phyloP scores from a whole-genome alignment of 2,113 vertebrate genomes.

The Phaetusa simplex region DNA sequence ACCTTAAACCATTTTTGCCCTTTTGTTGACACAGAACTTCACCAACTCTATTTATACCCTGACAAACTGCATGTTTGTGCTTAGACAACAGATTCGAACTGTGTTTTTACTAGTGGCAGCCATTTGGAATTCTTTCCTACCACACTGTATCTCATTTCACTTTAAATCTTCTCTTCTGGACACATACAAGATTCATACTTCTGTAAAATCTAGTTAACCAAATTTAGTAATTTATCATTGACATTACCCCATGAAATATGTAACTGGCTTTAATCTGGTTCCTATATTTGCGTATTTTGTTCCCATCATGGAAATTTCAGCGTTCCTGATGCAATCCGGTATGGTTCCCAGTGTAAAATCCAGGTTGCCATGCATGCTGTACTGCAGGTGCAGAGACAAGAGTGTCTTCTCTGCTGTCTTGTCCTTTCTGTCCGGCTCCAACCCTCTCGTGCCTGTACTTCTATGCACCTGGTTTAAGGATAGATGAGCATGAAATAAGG shows the following conservation, averaged over 20 bases:
- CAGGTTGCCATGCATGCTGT: background rate
- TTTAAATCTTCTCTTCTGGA: constrained; percentile 44
- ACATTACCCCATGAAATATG: background rate
- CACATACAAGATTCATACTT: background rate
- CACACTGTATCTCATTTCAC: constrained; percentile 24
- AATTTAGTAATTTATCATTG: constrained; percentile 7
- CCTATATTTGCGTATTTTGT: background rate
- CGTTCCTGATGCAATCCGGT: background rate
- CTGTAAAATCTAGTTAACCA: constrained; percentile 16
- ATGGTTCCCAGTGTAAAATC: background rate
- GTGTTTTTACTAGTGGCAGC: constrained; percentile 4
- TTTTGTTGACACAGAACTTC: constrained; percentile 36
- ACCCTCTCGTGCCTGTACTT: background rate
- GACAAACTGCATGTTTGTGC: constrained; percentile 19
- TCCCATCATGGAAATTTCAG: background rate
- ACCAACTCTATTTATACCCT: constrained; percentile 9
- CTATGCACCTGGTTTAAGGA: background rate
- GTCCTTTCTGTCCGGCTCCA: background rate
- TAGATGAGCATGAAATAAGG: background rate
- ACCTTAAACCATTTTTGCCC: constrained; percentile 36
- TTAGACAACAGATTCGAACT: constrained; percentile 31
- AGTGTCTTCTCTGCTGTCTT: background rate
- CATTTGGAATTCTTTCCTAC: constrained; percentile 50
- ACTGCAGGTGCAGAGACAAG: background rate
- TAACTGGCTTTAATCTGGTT: background rate